These are phyloP conservation scores for Phyllotis vaccarum DNA, from an alignment of 2,797 vertebrate species.

Conservation along the genomic window DNA sequence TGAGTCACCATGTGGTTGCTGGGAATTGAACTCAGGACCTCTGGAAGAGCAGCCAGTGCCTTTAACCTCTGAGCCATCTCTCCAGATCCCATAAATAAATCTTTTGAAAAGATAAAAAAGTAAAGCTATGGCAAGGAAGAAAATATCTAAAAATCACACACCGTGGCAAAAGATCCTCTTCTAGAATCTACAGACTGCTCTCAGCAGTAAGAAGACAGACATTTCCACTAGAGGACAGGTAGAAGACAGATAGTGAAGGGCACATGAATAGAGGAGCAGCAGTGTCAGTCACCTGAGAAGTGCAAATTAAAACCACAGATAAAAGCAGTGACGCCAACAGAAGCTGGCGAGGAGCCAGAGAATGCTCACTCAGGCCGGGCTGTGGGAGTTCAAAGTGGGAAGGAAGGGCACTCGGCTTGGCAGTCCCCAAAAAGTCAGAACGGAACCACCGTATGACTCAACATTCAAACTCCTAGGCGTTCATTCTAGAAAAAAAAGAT, in stretches of 20 bases:
- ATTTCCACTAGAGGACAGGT: neutral
- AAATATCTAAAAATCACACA: constrained; percentile 39
- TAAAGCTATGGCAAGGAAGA: neutral
- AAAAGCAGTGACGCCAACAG: constrained; percentile 46
- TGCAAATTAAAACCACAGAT: constrained; percentile 60
- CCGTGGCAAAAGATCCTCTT: neutral
- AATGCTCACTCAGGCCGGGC: constrained; percentile 1
- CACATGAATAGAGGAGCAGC: neutral
- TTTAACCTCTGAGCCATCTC: too few species aligned
- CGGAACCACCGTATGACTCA: neutral
- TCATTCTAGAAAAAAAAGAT: constrained; percentile 36
- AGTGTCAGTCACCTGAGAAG: constrained; percentile 10
- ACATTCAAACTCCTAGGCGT: neutral
- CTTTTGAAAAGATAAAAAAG: constrained; percentile 12
- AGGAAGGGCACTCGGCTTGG: neutral
- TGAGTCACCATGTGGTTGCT: too few species aligned
- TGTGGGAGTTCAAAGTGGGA: constrained; percentile 28
- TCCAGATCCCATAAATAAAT: neutral
- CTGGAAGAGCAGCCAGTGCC: too few species aligned
- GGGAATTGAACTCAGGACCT: too few species aligned
- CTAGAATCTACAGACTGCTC: neutral
- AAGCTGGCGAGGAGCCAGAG: constrained; percentile 48
- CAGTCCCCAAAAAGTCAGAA: constrained; percentile 47
- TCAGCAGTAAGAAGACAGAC: constrained; percentile 10
- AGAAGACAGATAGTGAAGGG: neutral